Conservation (phyloP, 2,113 vertebrate species). For the Poeciliopsis occidentalis region DNA sequence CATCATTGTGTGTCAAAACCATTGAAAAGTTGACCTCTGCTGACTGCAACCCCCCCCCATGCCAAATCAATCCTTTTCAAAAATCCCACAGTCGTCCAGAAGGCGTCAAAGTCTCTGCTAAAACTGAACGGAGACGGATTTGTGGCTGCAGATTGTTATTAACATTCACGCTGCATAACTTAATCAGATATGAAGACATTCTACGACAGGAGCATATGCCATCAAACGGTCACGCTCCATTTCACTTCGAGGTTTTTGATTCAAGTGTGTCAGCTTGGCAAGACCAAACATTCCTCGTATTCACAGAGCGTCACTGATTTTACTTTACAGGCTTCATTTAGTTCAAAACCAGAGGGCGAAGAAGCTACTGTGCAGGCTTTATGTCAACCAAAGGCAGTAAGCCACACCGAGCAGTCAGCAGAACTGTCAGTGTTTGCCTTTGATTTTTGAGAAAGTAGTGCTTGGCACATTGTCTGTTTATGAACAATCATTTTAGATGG, state of each 20-base stretch:
- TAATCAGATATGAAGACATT: conserved; percentile 28
- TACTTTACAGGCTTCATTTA: conserved; percentile 31
- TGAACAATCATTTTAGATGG: too few species aligned
- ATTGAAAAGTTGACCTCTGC: too few species aligned
- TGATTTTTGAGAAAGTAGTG: too few species aligned
- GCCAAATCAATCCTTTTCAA: background rate
- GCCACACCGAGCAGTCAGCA: too few species aligned
- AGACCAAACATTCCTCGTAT: conserved; percentile 44
- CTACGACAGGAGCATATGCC: background rate
- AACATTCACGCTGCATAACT: conserved; percentile 12
- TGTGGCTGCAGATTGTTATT: background rate
- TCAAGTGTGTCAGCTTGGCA: conserved; percentile 35
- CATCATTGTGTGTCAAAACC: background rate
- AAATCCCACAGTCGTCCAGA: background rate
- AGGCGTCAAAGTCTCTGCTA: background rate
- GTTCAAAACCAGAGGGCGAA: conserved; percentile 17
- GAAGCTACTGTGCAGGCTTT: conserved; percentile 10
- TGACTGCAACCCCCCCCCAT: background rate
- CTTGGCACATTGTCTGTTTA: too few species aligned
- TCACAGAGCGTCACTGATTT: conserved; percentile 48
- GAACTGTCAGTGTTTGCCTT: too few species aligned
- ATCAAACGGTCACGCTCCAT: conserved; percentile 1
- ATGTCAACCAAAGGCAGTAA: background rate
- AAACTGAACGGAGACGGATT: background rate
- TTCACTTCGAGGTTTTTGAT: conserved; percentile 40